phyloP scores from a whole-genome alignment of 2,888 invertebrate genomes.

The Scaptomyza polygonia region DNA sequence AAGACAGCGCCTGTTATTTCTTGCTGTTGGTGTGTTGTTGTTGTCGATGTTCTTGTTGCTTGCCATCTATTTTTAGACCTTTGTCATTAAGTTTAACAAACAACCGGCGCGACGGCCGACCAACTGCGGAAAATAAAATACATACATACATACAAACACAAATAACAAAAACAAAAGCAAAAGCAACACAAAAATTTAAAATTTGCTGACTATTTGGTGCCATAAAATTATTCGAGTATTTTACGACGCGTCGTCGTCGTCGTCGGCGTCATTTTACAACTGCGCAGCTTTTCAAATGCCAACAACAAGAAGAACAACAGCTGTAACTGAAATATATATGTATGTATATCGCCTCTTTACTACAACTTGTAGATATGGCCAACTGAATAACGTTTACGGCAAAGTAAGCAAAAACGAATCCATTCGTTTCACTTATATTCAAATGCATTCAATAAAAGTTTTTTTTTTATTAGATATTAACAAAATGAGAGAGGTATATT shows the following conservation, averaged over 20 bases:
- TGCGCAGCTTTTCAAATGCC: constrained; percentile 53
- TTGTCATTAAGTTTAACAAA: constrained; percentile 78
- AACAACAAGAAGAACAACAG: constrained; percentile 5
- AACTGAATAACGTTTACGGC: constrained; percentile 13
- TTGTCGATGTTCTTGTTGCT: constrained; percentile 25
- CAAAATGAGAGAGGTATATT: not conserved
- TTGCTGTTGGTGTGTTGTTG: constrained; percentile 19
- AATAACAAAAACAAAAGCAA: constrained; percentile 2
- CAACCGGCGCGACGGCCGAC: constrained; percentile 44
- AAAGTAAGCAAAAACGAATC: not conserved
- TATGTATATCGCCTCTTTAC: constrained; percentile 14
- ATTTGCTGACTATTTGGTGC: constrained; percentile 64
- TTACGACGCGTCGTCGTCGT: constrained; percentile 31
- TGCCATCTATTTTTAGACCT: constrained; percentile 68
- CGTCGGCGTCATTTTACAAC: constrained; percentile 60
- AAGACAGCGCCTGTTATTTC: constrained; percentile 14
- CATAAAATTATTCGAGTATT: constrained; percentile 61
- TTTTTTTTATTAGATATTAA: not conserved
- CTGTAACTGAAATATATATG: constrained; percentile 9
- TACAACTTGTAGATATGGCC: constrained; percentile 12
- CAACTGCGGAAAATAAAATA: constrained; percentile 45
- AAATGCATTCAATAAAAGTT: not conserved
- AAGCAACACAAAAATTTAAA: constrained; percentile 26
- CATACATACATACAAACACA: no score
- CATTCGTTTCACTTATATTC: not conserved